Conservation (phyloP, 2,888 invertebrate species). For the Tryphoninae sp. region DNA sequence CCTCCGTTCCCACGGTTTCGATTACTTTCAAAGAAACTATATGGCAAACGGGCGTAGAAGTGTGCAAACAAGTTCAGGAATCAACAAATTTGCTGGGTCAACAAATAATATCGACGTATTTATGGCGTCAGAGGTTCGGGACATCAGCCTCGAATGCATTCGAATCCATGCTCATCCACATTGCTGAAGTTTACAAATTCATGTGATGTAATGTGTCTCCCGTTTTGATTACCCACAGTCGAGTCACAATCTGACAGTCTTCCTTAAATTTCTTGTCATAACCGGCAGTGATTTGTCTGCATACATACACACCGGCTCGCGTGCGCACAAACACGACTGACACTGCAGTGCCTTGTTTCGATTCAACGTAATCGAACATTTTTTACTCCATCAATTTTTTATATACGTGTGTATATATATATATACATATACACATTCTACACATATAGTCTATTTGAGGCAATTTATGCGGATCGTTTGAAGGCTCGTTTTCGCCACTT, state of each 20-base stretch:
- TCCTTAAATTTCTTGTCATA: constrained; percentile 20
- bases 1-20: constrained; percentile 16
- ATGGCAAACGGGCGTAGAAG: constrained; percentile 85
- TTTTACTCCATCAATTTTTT: constrained; percentile 48
- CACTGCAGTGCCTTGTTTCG: constrained; percentile 47
- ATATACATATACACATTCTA: constrained; percentile 28
- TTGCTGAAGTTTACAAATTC: constrained; percentile 79
- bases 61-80: constrained; percentile 84
- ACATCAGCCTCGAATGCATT: constrained; percentile 78
- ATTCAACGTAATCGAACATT: constrained; percentile 37
- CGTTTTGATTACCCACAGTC: neutral
- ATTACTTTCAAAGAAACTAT: constrained; percentile 82
- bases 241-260: constrained; percentile 29
- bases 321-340: too few relatives aligned
- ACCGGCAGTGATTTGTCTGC: constrained; percentile 17
- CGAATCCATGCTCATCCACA: constrained; percentile 80
- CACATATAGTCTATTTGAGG: constrained; percentile 55
- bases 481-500: constrained; percentile 36
- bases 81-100: constrained; percentile 76
- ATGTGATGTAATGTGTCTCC: constrained; percentile 65
- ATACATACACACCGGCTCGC: constrained; percentile 10
- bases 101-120: constrained; percentile 79
- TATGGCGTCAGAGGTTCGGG: constrained; percentile 82
- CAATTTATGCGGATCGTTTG: constrained; percentile 49
- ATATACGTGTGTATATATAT: constrained; percentile 40